Evolutionary conservation across 2,888 invertebrate genomes (phyloP), one percentile per base, ranked within the genome.

Genomic region (Ditylenchus weischeri): DNA sequence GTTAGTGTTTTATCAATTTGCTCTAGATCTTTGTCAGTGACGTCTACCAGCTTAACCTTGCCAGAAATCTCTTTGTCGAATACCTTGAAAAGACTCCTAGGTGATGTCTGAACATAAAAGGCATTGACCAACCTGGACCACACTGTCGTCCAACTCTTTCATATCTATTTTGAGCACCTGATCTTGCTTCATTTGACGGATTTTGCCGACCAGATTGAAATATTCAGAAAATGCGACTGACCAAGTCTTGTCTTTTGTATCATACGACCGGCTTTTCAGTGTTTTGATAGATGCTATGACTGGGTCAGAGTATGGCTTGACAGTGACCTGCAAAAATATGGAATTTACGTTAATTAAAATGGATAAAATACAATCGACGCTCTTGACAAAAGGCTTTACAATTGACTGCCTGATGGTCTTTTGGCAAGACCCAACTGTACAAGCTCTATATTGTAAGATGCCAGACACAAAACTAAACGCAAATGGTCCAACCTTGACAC

Each of bases 1-100:
- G 77, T 64, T 1, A 79, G 65, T 4, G 43, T 23, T 10, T 75
- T 68, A 58, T 78, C 77, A 67, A 79, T 75, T 4, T 70, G 65
- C 72, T 72, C 19, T 43, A 69, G 38, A 54, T 54, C 29, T 7
- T 51, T 29, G 54, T 21, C 54, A 11, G 21, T 21, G n/a, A 54
- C 29, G 11, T 23, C 54, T 18, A 29, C 54, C 11, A 21, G 21
- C 7, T 54, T 29, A 7, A 54, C 21, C 29, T 23, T 35, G 6
- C 38, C 66, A 18, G 36, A 51, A 19, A 62, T 68, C 62, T 69
- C 65, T 35, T 36, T 51, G 19, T 47, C 35, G 57, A 68, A 68
- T 38, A 58, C 29, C 68, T 69, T 48, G 57, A 51, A 5, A 29
- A 29, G 29, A 4, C 29, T 29, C 29, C 5, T 29, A 29, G 29